Evolutionary conservation across 2,888 invertebrate species (phyloP), one percentile per base, ranked within the genome.

Genomic region (Andrena bucephala): DNA sequence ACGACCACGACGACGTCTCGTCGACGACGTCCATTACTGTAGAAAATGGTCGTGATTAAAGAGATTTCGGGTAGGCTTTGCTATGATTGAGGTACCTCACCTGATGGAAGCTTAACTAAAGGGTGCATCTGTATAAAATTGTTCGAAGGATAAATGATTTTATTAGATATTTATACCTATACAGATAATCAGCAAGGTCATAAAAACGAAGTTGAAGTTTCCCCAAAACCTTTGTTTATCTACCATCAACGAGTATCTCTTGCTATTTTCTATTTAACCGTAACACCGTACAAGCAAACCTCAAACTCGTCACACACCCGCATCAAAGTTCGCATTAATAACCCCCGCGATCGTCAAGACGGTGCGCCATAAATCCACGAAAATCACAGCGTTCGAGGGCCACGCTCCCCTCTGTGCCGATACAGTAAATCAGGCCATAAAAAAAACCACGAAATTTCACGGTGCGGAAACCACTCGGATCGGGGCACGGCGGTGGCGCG

Each of bases 401-500:
- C 66, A 50, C 42, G 20, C 57, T 62, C 68, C 67, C 59, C 73
- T 24, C 52, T 16, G 36, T 7, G 42, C 50, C 59, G 87, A 65
- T 77, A 77, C 77, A 75, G 72, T 88, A 87, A 88, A 88, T 81
- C 83, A 89, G 80, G 65, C 76, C 76, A 86, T 88, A 85, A 89
- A 90, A 90, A 81, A 81, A 74, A 62, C 79, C 83, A 82, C 77
- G 81, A 85, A 90, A 90, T 88, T 90, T 89, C 89, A 89, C 83
- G 85, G 85, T 83, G 67, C 85, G 82, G 82, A 78, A 81, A 87
- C 70, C 79, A 71, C 76, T 62, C 29, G 54, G 72, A 74, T 77
- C 73, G 67, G 48, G 52, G 50, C 66, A 27, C 8, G 29, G n/a
- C 27, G 77, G 77, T 69, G 74, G 75, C 83, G 75, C 78, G 52